Conservation (phyloP, 2,797 vertebrate genomes). For the Sandelia bainsii region DNA sequence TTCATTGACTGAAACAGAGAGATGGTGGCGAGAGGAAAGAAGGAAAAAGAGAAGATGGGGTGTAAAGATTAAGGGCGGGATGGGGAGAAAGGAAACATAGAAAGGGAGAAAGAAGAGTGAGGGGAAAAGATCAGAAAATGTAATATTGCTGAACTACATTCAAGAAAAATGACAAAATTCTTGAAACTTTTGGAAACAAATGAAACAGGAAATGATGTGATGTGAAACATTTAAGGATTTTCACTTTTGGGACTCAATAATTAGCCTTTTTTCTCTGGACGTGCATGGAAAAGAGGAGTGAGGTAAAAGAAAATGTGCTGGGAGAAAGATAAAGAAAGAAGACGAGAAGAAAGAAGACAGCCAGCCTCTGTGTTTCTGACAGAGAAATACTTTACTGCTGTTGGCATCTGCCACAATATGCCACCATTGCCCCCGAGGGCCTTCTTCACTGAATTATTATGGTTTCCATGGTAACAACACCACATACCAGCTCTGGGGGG, state of each 20-base stretch:
- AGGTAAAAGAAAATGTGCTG: background rate
- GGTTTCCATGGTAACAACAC: slow-evolving; percentile 40
- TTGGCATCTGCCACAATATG: slow-evolving; percentile 66
- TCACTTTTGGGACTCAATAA: too few relatives aligned
- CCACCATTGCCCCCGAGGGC: slow-evolving; percentile 53
- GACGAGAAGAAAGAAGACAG: background rate
- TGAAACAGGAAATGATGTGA: too few relatives aligned
- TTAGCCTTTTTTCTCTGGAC: background rate
- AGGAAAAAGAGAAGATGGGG: too few relatives aligned
- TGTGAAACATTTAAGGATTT: too few relatives aligned
- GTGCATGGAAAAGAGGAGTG: background rate
- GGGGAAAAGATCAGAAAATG: background rate
- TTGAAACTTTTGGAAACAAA: background rate
- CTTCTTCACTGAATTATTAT: slow-evolving; percentile 51
- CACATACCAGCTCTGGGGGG: slow-evolving; percentile 18
- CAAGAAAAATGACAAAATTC: background rate
- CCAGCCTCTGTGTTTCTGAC: slow-evolving; percentile 24
- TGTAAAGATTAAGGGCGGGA: background rate
- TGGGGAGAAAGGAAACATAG: background rate
- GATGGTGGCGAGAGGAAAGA: background rate
- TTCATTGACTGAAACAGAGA: slow-evolving; percentile 28
- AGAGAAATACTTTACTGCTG: slow-evolving; percentile 60
- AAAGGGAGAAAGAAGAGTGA: background rate
- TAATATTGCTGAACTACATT: background rate
- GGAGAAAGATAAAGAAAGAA: background rate